Base-by-base conservation (phyloP, 2,113 vertebrate genomes). In the Seriola dumerili region DNA sequence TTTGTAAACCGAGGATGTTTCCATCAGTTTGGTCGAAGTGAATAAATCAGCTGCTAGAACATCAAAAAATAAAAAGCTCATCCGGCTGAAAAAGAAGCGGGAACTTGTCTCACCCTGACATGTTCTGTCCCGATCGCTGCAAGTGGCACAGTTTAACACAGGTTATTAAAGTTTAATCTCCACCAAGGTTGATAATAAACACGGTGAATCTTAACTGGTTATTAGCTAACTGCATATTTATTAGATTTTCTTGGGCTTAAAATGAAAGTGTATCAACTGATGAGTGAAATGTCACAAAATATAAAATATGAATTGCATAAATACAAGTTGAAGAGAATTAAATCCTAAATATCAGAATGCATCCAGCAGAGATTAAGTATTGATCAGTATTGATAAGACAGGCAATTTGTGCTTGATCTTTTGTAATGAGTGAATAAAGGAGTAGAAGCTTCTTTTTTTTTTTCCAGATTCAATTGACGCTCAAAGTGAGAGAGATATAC, bases 1-100 rank as follows among this genome's bases (percentile, higher is more conserved):
- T 6, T 0, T 76, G 80, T 70, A 69, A 88, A 84, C 67, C 29
- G 25, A 13, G 52, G 46, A 55, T 67, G 62, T 86, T 84, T 84
- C 78, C 57, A 75, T 80, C 75, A 42, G 1, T 73, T 78, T 62
- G n/a, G 8, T 46, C 73, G 71, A 83, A 71, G 74, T 17, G 78
- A 71, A 79, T 73, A 77, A 80, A 77, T 76, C 67, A 0, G 42
- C 42, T 57, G 9, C 67, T 59, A 11, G 14, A 63, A 87, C 85
- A 78, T 85, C 59, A 78, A 42, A 78, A 29, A 29, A 29, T 29
- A 29, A 29, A 29, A 75, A 55, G 46, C 46, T n/a, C 46, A 70
- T 57, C 25, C 34, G 12, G 23, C 23, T 19, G 46, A 69, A 52
- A 48, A 58, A 21, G 34, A 64, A 59, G 19, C 2, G 10, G 46